Evolutionary conservation across 2,113 vertebrate species (phyloP), one percentile per base, ranked within the genome.

Genomic region (Melierax canorus): DNA sequence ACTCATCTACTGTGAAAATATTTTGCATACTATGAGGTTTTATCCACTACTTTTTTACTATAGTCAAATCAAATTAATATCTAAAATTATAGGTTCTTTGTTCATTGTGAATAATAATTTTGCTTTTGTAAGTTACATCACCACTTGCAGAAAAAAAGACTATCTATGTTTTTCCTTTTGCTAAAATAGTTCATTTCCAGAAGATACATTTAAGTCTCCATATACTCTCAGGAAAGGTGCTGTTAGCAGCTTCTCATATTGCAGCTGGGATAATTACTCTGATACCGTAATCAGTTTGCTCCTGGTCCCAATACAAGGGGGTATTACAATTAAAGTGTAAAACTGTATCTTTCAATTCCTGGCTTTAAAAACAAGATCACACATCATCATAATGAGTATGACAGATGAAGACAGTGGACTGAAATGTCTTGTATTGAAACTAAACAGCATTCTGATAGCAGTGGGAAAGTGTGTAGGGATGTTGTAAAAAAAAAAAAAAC

Each of bases 71-170:
- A 77, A 95, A 88, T 59, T 75, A 64, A 48, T 95, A 84, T 10
- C 36, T 79, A 88, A 89, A 97, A 86, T 93, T 78, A 88, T 11
- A 95, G 88, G 63, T 62, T 90, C 48, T 62, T 66, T 79, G 32
- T n/a, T 88, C 48, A 73, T 36, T 76, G 17, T 48, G 66, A 90
- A 69, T 46, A 85, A 43, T 38, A 50, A 46, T 66, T 84, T 78
- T 85, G 43, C 27, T 88, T 85, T 76, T 79, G 11, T 73, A 76
- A 90, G 62, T n/a, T 63, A 56, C 24, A 41, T 46, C 64, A 72
- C 20, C 48, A 41, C 23, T 82, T 30, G 5, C 23, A 89, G 60
- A 32, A 74, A 76, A 88, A 74, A 84, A 53, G 14, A 58, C 36
- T 41, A 26, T 3, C 46, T 64, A 32, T 7, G 32, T 85, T 78